Base-by-base conservation (phyloP, 2,113 vertebrate genomes). In the Sula dactylatra region DNA sequence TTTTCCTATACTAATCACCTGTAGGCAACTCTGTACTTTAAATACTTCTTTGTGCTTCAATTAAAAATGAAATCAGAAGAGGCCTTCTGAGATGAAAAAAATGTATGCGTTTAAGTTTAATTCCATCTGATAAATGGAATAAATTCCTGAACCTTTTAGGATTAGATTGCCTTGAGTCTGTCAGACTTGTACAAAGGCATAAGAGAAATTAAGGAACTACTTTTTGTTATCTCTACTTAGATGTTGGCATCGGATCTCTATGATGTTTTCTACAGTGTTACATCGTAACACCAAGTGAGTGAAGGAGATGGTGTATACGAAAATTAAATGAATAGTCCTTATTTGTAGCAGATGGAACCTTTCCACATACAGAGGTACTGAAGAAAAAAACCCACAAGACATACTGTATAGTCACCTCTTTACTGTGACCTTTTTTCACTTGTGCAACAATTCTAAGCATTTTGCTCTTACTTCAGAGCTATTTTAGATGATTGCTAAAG, bases 321-420 rank as follows among this genome's bases (percentile, higher is more conserved):
- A 95, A 86, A 21, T 38, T 45, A 42, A 74, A 54, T 22, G 4
- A 91, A 73, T 50, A 74, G 19, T 22, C 10, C 31, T 69, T 61
- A 32, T 25, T 49, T 73, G 29, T 25, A 77, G 36, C 29, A 90
- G 50, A 65, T 67, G 32, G 11, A 87, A 54, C 12, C 10, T 42
- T 71, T 42, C 52, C 38, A 61, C 26, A 34, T 15, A 54, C 15
- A 83, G 64, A 86, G 4, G 4, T 58, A 47, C 10, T 12, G 40
- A 3, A 14, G 40, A 36, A 69, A 62, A 73, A 34, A 24, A 0
- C 1, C 1, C 15, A 16, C 8, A 69, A 49, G 26, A 62, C 31
- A 36, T 13, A 31, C 0, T 1, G 4, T 42, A 62, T 7, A 66
- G 9, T 13, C 3, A 0, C 7, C 21, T 52, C 14, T 79, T 90